phyloP scores from a whole-genome alignment of 2,888 invertebrate species.

The Quadroppia sp. region DNA sequence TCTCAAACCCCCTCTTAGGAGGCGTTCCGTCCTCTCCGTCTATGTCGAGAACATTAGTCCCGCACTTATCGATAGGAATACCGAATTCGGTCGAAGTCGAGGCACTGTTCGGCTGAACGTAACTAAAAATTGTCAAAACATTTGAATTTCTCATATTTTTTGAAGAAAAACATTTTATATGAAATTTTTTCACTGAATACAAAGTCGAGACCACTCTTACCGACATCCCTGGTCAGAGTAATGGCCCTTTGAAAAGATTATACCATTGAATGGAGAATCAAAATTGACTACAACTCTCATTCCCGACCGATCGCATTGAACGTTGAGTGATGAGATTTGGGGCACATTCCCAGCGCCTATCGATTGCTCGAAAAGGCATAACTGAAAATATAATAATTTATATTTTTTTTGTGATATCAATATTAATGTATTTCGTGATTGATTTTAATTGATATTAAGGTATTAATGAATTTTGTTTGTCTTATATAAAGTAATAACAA shows the following conservation, averaged over 20 bases:
- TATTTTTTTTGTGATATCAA: too few species aligned
- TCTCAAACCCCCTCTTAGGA: conserved; percentile 46
- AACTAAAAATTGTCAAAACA: too few species aligned
- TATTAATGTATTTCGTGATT: too few species aligned
- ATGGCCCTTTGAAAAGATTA: conserved; percentile 68
- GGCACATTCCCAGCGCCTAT: conserved; percentile 47
- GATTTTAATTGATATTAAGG: too few species aligned
- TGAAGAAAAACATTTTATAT: too few species aligned
- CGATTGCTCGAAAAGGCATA: conserved; percentile 35
- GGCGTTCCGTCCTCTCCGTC: conserved; percentile 44
- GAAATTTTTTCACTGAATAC: too few species aligned
- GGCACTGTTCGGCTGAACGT: conserved; percentile 48
- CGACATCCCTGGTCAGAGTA: conserved; percentile 65
- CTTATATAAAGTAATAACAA: too few species aligned
- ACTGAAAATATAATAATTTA: conserved; percentile 30
- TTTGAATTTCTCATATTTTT: too few species aligned
- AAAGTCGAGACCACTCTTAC: conserved; percentile 52
- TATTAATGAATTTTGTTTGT: too few species aligned
- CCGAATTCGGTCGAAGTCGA: conserved; percentile 47
- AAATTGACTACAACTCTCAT: conserved; percentile 65
- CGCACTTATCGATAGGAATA: conserved; percentile 49
- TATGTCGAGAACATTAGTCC: conserved; percentile 46
- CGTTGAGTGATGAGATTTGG: conserved; percentile 62
- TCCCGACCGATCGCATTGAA: conserved; percentile 60
- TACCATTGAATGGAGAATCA: conserved; percentile 62